A percentile compares a stretch with the other conserved stretches of the same genome.
Conservation (phyloP, 2,797 vertebrate genomes). For the Argentina silus region DNA sequence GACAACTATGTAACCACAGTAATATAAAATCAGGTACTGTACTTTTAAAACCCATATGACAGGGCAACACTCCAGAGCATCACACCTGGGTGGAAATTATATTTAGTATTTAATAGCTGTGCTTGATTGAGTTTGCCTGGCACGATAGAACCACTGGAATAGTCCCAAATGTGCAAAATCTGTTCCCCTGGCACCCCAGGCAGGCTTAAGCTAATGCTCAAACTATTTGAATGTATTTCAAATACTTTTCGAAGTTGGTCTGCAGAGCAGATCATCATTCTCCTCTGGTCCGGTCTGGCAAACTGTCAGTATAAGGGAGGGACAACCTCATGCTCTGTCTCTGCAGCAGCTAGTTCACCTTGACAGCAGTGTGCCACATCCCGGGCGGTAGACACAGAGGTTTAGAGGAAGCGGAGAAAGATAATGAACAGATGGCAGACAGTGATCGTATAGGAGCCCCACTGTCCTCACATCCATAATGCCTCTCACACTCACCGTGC, state of each 20-base stretch:
- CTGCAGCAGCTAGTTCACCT: slow-evolving; percentile 62
- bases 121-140: no score
- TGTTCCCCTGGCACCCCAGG: no score
- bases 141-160: no score
- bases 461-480: not conserved
- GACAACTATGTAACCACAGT: not conserved
- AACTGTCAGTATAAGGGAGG: slow-evolving; percentile 9
- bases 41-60: not conserved
- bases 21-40: no score
- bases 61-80: not conserved
- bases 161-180: no score
- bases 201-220: no score
- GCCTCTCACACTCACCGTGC: not conserved
- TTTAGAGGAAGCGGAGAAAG: slow-evolving; percentile 39
- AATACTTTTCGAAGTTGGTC: no score
- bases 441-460: slow-evolving; percentile 10
- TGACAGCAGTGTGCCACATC: slow-evolving; percentile 52
- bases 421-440: slow-evolving; percentile 53
- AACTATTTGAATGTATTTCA: no score
- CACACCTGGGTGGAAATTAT: no score
- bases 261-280: slow-evolving; percentile 15
- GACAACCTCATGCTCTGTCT: slow-evolving; percentile 18
- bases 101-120: no score
- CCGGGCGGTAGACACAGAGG: slow-evolving; percentile 46
- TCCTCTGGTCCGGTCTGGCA: slow-evolving; percentile 27